Evolutionary conservation across 2,797 vertebrate species (phyloP).

Genomic region (Manis crassicaudata): DNA sequence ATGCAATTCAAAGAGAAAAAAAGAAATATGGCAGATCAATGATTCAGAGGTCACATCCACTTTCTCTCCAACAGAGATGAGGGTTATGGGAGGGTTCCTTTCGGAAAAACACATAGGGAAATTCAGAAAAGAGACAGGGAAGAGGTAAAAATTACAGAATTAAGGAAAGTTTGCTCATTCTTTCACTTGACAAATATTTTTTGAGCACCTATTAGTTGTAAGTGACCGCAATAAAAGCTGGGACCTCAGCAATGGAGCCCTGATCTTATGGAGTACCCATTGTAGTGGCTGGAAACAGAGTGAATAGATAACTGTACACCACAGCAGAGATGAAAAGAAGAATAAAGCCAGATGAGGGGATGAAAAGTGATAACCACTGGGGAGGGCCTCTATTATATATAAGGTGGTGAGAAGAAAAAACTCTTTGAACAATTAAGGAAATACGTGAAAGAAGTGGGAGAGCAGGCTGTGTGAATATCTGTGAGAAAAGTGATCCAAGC

Average conservation of each 20-base stretch:
- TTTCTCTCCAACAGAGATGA: background rate
- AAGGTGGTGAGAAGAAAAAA: background rate
- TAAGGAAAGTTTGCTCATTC: background rate
- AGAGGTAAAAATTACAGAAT: background rate
- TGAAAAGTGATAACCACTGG: background rate
- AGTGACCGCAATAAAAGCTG: background rate
- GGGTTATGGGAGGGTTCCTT: background rate
- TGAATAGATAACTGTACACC: background rate
- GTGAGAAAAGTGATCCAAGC: background rate
- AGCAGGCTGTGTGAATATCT: background rate
- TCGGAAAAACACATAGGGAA: background rate
- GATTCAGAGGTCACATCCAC: background rate
- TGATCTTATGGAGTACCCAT: background rate
- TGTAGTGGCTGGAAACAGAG: background rate
- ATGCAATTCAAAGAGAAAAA: background rate
- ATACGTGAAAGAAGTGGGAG: background rate
- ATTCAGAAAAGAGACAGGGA: background rate
- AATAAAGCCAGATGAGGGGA: background rate
- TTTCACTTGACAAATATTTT: background rate
- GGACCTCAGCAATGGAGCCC: background rate
- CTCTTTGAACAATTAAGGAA: background rate
- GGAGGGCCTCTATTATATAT: background rate
- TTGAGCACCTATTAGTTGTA: background rate
- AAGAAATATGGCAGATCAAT: background rate
- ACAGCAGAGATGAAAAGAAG: background rate